A percentile compares a stretch with the other conserved stretches of the same genome.
Conservation (phyloP, 2,113 vertebrate genomes). For the Benitochromis conjunctus region DNA sequence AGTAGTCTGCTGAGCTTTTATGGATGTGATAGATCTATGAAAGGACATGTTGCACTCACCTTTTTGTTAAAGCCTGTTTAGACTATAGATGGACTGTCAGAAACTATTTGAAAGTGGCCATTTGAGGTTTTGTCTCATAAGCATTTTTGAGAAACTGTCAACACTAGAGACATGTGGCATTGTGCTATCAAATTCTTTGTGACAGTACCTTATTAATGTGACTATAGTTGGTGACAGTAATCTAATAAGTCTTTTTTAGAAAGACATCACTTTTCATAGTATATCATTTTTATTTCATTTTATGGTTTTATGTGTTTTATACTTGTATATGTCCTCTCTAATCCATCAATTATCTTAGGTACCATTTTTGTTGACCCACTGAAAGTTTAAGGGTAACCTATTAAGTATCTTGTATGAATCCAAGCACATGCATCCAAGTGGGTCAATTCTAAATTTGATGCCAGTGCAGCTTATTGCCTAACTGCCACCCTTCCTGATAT, state of each 20-base stretch:
- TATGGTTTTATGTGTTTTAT: not conserved
- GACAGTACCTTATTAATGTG: conserved; percentile 46
- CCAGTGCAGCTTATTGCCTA: not conserved
- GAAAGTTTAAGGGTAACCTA: not conserved
- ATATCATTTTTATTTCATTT: conserved; percentile 5
- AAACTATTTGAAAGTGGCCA: conserved; percentile 10
- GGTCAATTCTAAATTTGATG: not conserved
- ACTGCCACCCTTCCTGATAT: not conserved
- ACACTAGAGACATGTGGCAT: conserved; percentile 13
- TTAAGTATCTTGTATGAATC: not conserved
- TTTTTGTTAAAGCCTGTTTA: not conserved
- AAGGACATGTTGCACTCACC: not conserved
- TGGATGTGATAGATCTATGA: not conserved
- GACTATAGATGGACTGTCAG: not conserved
- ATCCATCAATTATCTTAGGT: not conserved
- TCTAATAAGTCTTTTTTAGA: conserved; percentile 32
- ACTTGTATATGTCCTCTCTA: not conserved
- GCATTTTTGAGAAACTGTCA: conserved; percentile 11
- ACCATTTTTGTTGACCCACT: not conserved
- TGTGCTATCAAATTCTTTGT: conserved; percentile 29
- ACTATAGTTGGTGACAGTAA: conserved; percentile 38
- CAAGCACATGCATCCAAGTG: not conserved
- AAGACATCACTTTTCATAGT: conserved; percentile 23
- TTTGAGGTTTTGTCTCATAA: not conserved
- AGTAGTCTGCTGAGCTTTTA: not conserved